These are phyloP conservation scores for Poecile atricapillus DNA, from an alignment of 2,113 vertebrate genomes.

Conservation along the genomic window DNA sequence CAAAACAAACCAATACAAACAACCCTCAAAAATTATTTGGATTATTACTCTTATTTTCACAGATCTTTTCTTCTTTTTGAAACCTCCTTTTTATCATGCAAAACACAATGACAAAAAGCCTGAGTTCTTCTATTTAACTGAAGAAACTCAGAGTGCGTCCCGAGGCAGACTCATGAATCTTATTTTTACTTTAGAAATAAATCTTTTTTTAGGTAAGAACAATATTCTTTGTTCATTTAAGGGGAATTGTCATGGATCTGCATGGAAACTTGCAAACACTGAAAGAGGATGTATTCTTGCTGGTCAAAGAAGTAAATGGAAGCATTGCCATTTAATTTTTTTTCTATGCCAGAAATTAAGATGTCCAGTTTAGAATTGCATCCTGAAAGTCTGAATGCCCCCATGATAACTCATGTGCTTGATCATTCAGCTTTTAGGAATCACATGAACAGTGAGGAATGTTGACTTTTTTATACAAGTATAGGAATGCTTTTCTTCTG, in stretches of 20 bases:
- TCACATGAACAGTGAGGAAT: not conserved
- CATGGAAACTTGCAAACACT: not conserved
- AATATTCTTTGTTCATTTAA: not conserved
- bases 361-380: not conserved
- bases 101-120: not conserved
- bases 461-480: too few species aligned
- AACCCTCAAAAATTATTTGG: not conserved
- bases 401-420: not conserved
- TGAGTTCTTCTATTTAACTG: not conserved
- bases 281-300: not conserved
- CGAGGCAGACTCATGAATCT: not conserved
- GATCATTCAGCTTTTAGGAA: not conserved
- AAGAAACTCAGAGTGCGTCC: not conserved
- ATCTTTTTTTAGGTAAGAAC: not conserved
- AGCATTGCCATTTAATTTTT: fast-evolving
- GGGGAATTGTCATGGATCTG: not conserved
- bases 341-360: not conserved
- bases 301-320: not conserved
- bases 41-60: not conserved
- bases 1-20: too few species aligned
- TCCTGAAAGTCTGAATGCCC: not conserved
- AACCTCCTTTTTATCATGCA: not conserved
- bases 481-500: not conserved
- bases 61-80: not conserved
- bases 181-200: not conserved